phyloP scores from a whole-genome alignment of 2,888 invertebrate species.

The Diarsia rubi region DNA sequence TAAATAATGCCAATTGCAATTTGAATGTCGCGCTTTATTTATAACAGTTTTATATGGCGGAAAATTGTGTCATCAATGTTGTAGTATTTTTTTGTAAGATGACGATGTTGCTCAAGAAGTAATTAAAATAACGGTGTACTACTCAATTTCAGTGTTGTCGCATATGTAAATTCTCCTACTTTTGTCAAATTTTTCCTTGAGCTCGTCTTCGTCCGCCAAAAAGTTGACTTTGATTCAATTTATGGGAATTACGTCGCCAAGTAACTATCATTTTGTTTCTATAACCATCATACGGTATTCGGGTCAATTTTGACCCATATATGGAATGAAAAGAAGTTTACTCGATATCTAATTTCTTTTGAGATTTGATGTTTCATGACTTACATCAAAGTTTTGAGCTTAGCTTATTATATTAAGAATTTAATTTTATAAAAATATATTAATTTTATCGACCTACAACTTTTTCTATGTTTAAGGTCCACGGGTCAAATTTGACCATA shows the following conservation, averaged over 20 bases:
- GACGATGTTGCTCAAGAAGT: neutral
- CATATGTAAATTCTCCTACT: neutral
- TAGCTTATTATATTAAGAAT: neutral
- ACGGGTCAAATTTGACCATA: conserved; percentile 1
- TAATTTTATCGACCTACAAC: neutral
- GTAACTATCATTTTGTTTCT: neutral
- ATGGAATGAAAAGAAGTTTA: neutral
- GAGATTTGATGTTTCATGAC: conserved; percentile 1
- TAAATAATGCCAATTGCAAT: neutral
- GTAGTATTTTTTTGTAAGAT: neutral
- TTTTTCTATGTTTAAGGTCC: neutral
- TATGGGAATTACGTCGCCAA: neutral
- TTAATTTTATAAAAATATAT: neutral
- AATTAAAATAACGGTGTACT: neutral
- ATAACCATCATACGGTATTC: neutral
- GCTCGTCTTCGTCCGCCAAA: neutral
- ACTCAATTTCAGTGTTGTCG: neutral
- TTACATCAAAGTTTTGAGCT: no score
- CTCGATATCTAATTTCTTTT: neutral
- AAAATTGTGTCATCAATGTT: conserved; percentile 6
- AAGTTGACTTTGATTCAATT: neutral
- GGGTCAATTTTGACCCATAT: neutral
- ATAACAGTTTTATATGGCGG: neutral
- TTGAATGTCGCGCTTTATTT: neutral
- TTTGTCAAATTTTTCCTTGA: neutral